Evolutionary conservation across 2,888 invertebrate genomes (phyloP).

Genomic region (Chelonus formosanus): DNA sequence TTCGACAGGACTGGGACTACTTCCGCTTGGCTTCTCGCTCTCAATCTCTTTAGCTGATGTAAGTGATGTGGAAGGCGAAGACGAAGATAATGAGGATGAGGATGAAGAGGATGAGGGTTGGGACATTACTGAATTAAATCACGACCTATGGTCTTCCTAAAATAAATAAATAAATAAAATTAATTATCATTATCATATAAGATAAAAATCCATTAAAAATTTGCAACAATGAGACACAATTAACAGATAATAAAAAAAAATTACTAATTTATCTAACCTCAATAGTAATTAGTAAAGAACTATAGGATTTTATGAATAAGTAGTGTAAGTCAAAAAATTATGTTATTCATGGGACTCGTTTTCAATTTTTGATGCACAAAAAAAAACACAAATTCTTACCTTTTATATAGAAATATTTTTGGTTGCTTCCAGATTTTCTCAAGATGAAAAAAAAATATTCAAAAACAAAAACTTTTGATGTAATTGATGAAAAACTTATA

Average conservation of each 20-base stretch:
- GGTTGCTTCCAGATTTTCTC: not conserved
- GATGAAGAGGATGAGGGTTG: constrained; percentile 29
- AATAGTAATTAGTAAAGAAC: not conserved
- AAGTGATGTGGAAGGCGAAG: constrained; percentile 56
- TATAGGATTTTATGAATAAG: too few species aligned
- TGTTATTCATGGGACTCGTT: not conserved
- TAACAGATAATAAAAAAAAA: too few species aligned
- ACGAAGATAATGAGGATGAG: constrained; percentile 40
- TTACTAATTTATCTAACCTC: not conserved
- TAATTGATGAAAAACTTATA: not conserved
- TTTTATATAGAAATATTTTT: too few species aligned
- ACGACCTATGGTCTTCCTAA: constrained; percentile 27
- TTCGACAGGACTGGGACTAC: constrained; percentile 62
- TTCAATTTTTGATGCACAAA: too few species aligned
- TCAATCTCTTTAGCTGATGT: constrained; percentile 55
- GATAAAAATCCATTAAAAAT: not conserved
- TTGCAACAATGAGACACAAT: too few species aligned
- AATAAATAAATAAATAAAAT: not conserved
- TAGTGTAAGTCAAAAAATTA: not conserved
- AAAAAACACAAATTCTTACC: too few species aligned
- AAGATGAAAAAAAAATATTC: not conserved
- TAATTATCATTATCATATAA: not conserved
- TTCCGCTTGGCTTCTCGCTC: constrained; percentile 58
- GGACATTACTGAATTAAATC: constrained; percentile 30
- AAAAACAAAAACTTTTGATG: not conserved